Conservation (phyloP, 1,140 invertebrate species). For the Drusus annulatus region DNA sequence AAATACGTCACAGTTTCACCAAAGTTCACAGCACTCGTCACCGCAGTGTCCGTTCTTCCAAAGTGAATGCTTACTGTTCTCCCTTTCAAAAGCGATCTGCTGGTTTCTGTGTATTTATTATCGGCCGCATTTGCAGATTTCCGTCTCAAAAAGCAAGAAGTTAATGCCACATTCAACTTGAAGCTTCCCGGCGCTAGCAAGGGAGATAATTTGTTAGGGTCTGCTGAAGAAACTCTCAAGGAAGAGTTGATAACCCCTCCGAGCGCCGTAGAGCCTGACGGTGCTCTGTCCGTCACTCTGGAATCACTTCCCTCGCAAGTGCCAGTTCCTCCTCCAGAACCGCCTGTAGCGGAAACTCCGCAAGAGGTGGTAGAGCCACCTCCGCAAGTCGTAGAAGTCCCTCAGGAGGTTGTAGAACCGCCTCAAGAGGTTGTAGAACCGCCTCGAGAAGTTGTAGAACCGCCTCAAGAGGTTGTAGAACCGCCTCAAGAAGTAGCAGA, state of each 20-base stretch:
- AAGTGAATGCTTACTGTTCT: conserved; percentile 17
- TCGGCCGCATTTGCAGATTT: conserved; percentile 61
- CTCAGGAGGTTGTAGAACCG: background rate
- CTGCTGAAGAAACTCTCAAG: conserved; percentile 10
- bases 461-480: background rate
- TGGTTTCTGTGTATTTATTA: conserved; percentile 27
- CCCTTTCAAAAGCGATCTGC: background rate
- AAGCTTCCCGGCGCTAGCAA: conserved; percentile 64
- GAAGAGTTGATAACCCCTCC: conserved; percentile 62
- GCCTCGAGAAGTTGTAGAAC: conserved; percentile 3
- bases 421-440: background rate
- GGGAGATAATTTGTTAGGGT: conserved; percentile 64
- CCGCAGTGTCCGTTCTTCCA: background rate
- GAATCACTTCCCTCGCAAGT: background rate
- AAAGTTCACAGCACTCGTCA: conserved; percentile 8
- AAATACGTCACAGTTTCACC: conserved; percentile 24
- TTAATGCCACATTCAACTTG: conserved; percentile 67
- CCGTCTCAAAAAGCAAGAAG: conserved; percentile 67
- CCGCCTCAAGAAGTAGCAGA: conserved; percentile 6
- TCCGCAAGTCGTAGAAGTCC: background rate
- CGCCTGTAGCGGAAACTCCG: too few species aligned
- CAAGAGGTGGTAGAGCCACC: background rate
- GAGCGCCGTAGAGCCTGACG: conserved; percentile 63
- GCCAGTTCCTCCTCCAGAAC: background rate
- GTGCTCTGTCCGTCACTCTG: too few species aligned